Conservation (phyloP, 2,113 vertebrate genomes). For the Catharus fuscescens region DNA sequence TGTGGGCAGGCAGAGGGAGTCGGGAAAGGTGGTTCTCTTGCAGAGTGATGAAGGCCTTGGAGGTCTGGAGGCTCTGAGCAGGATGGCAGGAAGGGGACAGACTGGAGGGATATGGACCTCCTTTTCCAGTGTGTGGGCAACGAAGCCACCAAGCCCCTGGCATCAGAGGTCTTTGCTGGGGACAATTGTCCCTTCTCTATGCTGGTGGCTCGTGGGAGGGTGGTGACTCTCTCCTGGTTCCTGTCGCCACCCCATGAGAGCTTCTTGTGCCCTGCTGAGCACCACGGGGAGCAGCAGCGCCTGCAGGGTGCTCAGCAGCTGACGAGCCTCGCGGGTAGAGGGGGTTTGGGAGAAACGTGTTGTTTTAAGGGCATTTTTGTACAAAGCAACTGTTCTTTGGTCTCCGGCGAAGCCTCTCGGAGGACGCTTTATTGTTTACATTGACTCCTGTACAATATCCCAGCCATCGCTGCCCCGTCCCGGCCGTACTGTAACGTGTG, state of each 20-base stretch:
- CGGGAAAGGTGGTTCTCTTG: not conserved
- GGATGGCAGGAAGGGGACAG: not conserved
- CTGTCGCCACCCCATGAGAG: not conserved
- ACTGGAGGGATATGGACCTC: not conserved
- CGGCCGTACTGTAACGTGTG: conserved; percentile 32
- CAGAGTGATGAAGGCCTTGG: conserved; percentile 18
- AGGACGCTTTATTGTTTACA: conserved; percentile 80
- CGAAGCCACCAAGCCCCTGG: not conserved
- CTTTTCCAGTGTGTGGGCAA: not conserved
- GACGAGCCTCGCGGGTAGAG: not conserved
- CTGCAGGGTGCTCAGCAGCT: not conserved
- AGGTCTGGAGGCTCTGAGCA: conserved; percentile 38
- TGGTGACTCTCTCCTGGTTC: not conserved
- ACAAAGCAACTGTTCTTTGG: conserved; percentile 71
- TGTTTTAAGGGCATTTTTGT: conserved; percentile 77
- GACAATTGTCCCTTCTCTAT: not conserved
- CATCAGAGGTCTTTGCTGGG: not conserved
- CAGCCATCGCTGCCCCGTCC: not conserved
- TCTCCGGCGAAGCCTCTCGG: conserved; percentile 66
- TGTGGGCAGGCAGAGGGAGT: not conserved
- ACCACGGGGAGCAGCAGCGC: conserved; percentile 2
- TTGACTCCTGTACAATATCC: conserved; percentile 69
- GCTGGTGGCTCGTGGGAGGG: not conserved
- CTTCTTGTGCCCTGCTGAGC: not conserved
- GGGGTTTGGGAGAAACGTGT: not conserved